Conservation (phyloP, 2,888 invertebrate genomes). For the Rosalia funebris region DNA sequence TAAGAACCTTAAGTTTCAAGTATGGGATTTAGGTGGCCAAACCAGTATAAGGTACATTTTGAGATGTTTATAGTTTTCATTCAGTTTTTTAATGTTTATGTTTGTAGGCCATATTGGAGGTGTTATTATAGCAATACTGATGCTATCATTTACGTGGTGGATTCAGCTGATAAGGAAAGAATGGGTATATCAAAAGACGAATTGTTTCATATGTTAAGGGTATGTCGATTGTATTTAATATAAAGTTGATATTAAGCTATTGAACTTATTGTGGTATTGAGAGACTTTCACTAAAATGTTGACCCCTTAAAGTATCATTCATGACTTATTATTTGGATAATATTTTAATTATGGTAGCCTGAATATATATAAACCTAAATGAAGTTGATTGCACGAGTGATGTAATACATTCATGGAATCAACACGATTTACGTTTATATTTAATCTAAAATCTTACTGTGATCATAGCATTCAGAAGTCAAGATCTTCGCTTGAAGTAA, state of each 20-base stretch:
- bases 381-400: too few relatives aligned
- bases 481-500: too few relatives aligned
- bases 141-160: slow-evolving; percentile 99
- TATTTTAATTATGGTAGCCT: too few relatives aligned
- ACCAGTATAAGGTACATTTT: slow-evolving; percentile 92
- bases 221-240: slow-evolving; percentile 64
- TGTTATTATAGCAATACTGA: slow-evolving; percentile 99
- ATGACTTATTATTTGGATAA: too few relatives aligned
- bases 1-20: slow-evolving; percentile 99
- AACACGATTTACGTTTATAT: too few relatives aligned
- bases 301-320: too few relatives aligned
- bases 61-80: background rate
- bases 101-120: slow-evolving; percentile 96
- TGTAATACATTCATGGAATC: too few relatives aligned
- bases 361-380: too few relatives aligned
- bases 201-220: slow-evolving; percentile 95
- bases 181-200: slow-evolving; percentile 99
- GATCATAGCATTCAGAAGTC: too few relatives aligned
- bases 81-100: slow-evolving; percentile 2
- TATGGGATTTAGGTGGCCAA: slow-evolving; percentile 98
- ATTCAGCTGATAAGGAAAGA: slow-evolving; percentile 98
- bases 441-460: too few relatives aligned
- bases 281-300: too few relatives aligned
- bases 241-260: background rate
- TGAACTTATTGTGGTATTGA: too few relatives aligned